Base-by-base conservation (phyloP, 2,888 invertebrate species). In the Aphodius granarius region DNA sequence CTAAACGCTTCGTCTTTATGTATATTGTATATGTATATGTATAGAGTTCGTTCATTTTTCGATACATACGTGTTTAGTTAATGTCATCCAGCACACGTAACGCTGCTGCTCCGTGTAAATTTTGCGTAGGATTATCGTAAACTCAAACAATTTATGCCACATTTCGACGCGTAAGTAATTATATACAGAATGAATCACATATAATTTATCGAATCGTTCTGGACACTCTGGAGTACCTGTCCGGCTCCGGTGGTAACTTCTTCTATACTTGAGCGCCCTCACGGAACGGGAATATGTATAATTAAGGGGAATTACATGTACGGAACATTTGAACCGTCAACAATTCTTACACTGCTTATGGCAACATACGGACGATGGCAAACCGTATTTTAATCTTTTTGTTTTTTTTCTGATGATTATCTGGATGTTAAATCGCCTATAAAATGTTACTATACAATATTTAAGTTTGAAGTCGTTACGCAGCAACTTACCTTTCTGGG, bases 131-230 rank as follows among this genome's bases (percentile, higher is more conserved):
- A 43, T 43, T 43, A 43, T 43, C 43, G 43, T 43, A 43, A 43
- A 43, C 9, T 43, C 43, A 13, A 0, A 43, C 13, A 43, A 43
- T 43, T 43, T 43, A 43, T 43, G 43, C 43, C 43, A 43, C 43
- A 43, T 43, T 43, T 43, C 43, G 1, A 43, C 13, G 43, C 43
- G 13, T 43, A 43, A 74, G 63, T 66, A 73, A 73, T 73, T 75
- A 75, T 71, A 71, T 71, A 72, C 66, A 64, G 75, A 22, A 43
- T 72, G 72, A 72, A 75, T 72, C 75, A 68, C 66, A 73, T 66
- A 74, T 74, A 76, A 73, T 76, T 74, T 76, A 74, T 75, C 72
- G 76, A 72, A 73, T 77, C 74, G 63, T 75, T 77, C 77, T 78
- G 79, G 77, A 77, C 80, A 80, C 80, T 77, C 43, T 6, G 43